Base-by-base conservation (phyloP, 2,888 invertebrate species). In the Leucophora obtusa region DNA sequence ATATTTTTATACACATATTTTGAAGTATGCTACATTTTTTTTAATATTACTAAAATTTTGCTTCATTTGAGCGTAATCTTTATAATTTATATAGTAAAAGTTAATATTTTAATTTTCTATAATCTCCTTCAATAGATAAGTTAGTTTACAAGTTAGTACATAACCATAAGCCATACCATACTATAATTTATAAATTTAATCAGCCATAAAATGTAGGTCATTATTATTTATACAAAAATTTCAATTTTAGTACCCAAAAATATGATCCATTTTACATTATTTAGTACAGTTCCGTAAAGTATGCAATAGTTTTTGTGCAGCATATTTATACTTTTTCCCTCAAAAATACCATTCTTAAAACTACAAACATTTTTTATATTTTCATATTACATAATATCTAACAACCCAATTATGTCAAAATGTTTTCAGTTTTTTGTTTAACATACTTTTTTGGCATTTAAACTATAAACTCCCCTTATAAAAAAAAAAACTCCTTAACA, bases 381-480 rank as follows among this genome's bases (percentile, higher is more conserved):
- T 38, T 38, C 38, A 10, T 38, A 38, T 38, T 38, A 38, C 38
- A 38, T 11, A 38, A 38, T 38, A 14, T 38, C 14, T 11, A 38
- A 38, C 38, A 1, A 38, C 38, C 38, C 38, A 38, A 38, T 38
- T 38, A 11, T 38, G 1, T 11, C 38, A 6, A 38, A 10, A 38
- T 38, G 14, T 38, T 9, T 38, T 38, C 4, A 11, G 11, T 38
- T 38, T 14, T 38, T 38, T 11, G 35, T 38, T 38, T 47, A 47
- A 47, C 43, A 47, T 47, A 47, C 43, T 47, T 47, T n/a, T 47
- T n/a, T n/a, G 43, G 43, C 43, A 47, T 47, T 47, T 47, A 11
- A 47, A 47, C 6, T 47, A 47, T 10, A 47, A 47, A 47, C 43
- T 47, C 1, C 43, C 14, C n/a, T 47, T 47, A 6, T 47, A 47